These are phyloP conservation scores for Scomberomorus guttatus DNA, from an alignment of 2,797 vertebrate genomes.

Conservation along the genomic window DNA sequence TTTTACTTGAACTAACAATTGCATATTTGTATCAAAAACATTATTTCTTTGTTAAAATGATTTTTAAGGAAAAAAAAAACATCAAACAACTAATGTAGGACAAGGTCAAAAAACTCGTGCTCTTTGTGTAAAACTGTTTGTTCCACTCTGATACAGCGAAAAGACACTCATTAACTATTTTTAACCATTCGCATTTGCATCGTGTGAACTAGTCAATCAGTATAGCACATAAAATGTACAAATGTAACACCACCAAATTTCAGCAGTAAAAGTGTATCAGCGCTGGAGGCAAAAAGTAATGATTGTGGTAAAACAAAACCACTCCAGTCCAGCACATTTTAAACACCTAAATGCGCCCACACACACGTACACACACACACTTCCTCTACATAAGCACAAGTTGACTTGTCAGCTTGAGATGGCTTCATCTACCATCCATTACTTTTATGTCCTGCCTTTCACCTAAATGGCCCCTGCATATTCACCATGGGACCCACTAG, in stretches of 20 bases:
- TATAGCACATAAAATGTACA: conserved; percentile 77
- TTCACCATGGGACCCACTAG: conserved; percentile 86
- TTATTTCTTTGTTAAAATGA: neutral
- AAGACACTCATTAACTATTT: conserved; percentile 82
- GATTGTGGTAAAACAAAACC: conserved; percentile 87
- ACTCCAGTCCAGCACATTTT: conserved; percentile 50
- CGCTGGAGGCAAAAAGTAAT: conserved; percentile 88
- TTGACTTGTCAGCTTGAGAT: conserved; percentile 86
- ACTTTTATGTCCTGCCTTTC: conserved; percentile 90
- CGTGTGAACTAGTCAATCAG: conserved; percentile 83
- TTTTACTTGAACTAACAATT: neutral
- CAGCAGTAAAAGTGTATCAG: conserved; percentile 74
- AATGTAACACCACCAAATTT: conserved; percentile 77
- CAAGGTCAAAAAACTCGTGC: conserved; percentile 54
- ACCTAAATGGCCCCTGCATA: conserved; percentile 92
- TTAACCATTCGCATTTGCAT: conserved; percentile 74
- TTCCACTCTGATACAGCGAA: conserved; percentile 64
- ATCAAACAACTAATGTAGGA: neutral
- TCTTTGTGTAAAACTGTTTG: conserved; percentile 69
- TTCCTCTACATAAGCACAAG: conserved; percentile 76
- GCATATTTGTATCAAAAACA: neutral
- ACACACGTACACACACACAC: conserved; percentile 33
- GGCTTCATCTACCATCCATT: conserved; percentile 93
- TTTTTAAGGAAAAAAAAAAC: neutral
- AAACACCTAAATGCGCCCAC: conserved; percentile 14